Evolutionary conservation across 2,888 invertebrate species (phyloP), one percentile per base, ranked within the genome.

Genomic region (Hypercompe scribonia): DNA sequence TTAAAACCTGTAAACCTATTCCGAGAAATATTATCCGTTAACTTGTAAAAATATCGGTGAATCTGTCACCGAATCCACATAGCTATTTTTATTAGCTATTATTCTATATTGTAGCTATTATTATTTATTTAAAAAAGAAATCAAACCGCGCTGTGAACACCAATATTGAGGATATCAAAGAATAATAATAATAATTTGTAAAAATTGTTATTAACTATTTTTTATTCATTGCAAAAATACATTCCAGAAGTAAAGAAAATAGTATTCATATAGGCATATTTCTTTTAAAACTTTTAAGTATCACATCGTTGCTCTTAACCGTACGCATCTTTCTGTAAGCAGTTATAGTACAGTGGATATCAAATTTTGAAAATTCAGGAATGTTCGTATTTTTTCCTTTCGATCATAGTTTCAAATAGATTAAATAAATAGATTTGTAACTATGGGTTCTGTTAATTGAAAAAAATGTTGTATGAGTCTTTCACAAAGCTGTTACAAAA

Each of bases 111-210:
- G n/a, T n/a, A n/a, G n/a, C n/a, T n/a, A n/a, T n/a, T n/a, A n/a
- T n/a, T n/a, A n/a, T n/a, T n/a, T 70, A 72, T 77, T 68, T 69
- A 65, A 58, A 74, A 77, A 68, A 74, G 66, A 79, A 82, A 83
- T 79, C 70, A 76, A 83, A 83, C 73, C 71, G 79, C 67, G 83
- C 78, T 82, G 77, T 82, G 83, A 82, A 76, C 71, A 13, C 11
- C 4, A 3, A 67, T 13, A 54, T 61, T 76, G 54, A 73, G n/a
- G n/a, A n/a, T 68, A 34, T 50, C 34, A 31, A 39, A 58, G 65
- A 75, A 50, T 65, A n/a, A 28, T n/a, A 28, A 58, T 61, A 69
- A 36, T 68, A n/a, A n/a, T n/a, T n/a, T n/a, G n/a, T n/a, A n/a
- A n/a, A n/a, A n/a, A n/a, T n/a, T n/a, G n/a, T n/a, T n/a, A n/a